Evolutionary conservation across 2,797 vertebrate species (phyloP).

Genomic region (Neoniphon sammara): DNA sequence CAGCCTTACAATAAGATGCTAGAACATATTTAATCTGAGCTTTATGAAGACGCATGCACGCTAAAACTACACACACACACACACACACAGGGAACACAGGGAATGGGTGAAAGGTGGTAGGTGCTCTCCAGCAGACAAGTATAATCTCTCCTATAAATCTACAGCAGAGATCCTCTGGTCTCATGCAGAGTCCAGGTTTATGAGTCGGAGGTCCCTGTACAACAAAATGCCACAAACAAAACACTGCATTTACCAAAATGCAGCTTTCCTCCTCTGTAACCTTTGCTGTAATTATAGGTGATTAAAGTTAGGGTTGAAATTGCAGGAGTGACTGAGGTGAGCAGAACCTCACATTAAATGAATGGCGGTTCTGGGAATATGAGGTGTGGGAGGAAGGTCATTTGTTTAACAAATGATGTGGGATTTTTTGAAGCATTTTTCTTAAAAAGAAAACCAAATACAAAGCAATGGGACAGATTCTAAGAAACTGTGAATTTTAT

Average conservation of each 20-base stretch:
- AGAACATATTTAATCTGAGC: constrained; percentile 9
- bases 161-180: constrained; percentile 45
- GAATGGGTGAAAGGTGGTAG: constrained; percentile 48
- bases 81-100: background rate
- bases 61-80: constrained; percentile 12
- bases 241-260: constrained; percentile 56
- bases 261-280: constrained; percentile 33
- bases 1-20: background rate
- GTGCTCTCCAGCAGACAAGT: constrained; percentile 53
- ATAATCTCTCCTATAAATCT: constrained; percentile 66
- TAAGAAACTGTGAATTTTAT: background rate
- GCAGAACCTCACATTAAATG: constrained; percentile 44
- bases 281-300: constrained; percentile 64
- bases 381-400: constrained; percentile 25
- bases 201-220: constrained; percentile 63
- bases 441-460: constrained; percentile 10
- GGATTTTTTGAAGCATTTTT: constrained; percentile 17
- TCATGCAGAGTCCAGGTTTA: constrained; percentile 53
- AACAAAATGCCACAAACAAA: constrained; percentile 67
- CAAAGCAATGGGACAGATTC: constrained; percentile 9
- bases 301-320: constrained; percentile 58
- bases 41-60: background rate
- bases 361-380: constrained; percentile 46
- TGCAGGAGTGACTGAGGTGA: constrained; percentile 37
- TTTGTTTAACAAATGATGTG: constrained; percentile 34